phyloP scores from a whole-genome alignment of 2,113 vertebrate species.

The Apistogramma diplotaenia region DNA sequence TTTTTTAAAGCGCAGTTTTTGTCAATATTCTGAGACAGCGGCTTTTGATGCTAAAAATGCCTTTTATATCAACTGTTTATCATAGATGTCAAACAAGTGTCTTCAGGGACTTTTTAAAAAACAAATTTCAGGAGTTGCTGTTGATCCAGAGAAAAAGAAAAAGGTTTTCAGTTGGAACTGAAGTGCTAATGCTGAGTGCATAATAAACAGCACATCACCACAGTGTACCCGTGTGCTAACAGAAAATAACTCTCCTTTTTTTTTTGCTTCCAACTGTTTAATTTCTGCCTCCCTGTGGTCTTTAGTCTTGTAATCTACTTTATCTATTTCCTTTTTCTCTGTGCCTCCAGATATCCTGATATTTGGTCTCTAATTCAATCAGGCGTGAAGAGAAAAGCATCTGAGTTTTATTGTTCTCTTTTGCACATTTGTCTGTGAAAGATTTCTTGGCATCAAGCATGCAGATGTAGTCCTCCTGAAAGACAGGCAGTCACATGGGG shows the following conservation, averaged over 20 bases:
- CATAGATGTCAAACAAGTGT: neutral
- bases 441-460: neutral
- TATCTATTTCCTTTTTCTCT: slow-evolving; percentile 25
- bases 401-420: neutral
- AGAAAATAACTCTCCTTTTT: neutral
- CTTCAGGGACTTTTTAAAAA: neutral
- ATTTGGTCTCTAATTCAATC: slow-evolving; percentile 21
- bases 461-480: neutral
- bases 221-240: neutral
- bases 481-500: neutral
- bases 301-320: slow-evolving; percentile 6
- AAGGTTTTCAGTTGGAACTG: neutral
- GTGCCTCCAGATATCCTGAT: slow-evolving; percentile 24
- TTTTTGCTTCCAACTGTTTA: slow-evolving; percentile 3
- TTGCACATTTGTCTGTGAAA: neutral
- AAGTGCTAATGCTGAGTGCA: neutral
- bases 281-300: slow-evolving; percentile 1
- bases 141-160: neutral
- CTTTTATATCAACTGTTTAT: neutral
- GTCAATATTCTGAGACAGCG: neutral
- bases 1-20: too few relatives aligned
- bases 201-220: neutral
- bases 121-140: neutral
- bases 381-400: slow-evolving; percentile 21
- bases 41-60: neutral